phyloP scores from a whole-genome alignment of 2,797 vertebrate species.

The Ctenopoma kingsleyae region DNA sequence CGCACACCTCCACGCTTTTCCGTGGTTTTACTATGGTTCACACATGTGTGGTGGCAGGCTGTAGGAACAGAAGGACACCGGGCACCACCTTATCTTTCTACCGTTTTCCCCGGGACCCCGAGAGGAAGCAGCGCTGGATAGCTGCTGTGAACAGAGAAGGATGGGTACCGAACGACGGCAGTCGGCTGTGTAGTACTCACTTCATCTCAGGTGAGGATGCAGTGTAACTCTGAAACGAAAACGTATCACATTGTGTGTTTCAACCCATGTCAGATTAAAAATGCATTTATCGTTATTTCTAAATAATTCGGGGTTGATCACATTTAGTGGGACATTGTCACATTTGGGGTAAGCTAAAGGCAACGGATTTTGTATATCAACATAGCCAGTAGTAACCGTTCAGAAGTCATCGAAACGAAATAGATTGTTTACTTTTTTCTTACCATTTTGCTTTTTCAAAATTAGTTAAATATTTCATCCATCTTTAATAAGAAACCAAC shows the following conservation, averaged over 20 bases:
- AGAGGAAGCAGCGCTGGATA: conserved; percentile 86
- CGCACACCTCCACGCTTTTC: conserved; percentile 52
- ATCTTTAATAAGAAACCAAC: too few species aligned
- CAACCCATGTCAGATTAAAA: too few species aligned
- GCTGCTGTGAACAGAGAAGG: conserved; percentile 84
- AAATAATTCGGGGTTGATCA: background rate
- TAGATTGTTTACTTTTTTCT: too few species aligned
- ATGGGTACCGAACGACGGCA: conserved; percentile 85
- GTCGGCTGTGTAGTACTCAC: conserved; percentile 84
- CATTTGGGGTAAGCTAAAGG: background rate
- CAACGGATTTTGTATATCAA: background rate
- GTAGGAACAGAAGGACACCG: conserved; percentile 83
- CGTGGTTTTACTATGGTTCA: conserved; percentile 83
- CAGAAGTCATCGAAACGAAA: too few species aligned
- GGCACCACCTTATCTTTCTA: conserved; percentile 83
- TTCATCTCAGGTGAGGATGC: conserved; percentile 82
- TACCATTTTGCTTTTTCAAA: too few species aligned
- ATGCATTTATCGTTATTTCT: too few species aligned
- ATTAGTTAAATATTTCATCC: too few species aligned
- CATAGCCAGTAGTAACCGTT: too few species aligned
- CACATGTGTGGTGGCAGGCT: conserved; percentile 85
- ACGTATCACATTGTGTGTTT: background rate
- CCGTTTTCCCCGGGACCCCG: conserved; percentile 84
- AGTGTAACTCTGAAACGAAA: background rate
- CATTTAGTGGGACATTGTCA: background rate